Evolutionary conservation across 2,888 invertebrate genomes (phyloP), one percentile per base, ranked within the genome.

Genomic region (Xylota segnis): DNA sequence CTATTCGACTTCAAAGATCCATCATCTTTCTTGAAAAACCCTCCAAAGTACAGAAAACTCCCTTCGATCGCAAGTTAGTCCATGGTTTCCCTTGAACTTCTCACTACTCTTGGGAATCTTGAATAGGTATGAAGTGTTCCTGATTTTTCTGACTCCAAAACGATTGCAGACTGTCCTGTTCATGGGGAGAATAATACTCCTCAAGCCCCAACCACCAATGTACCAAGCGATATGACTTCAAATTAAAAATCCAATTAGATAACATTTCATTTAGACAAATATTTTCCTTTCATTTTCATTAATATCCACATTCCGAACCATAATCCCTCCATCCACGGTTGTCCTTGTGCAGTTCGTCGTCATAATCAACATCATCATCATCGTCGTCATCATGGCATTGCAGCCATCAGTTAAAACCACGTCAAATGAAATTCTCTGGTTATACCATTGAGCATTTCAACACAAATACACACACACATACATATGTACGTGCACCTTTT

Each of bases 281-380:
- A 79, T 79, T 65, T 79, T 72, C 72, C 58, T 72, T 79, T 72
- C 72, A 79, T 79, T 79, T 79, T 65, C 65, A 79, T 79, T 79
- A 66, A 34, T 37, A 54, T 59, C 40, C 47, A 47, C 54, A 77
- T 68, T 76, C 14, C 54, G 50, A 58, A 59, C 18, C 59, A 76
- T 68, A 50, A 58, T 52, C 18, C 68, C n/a, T n/a, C 7, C 18
- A 40, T 40, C 37, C 5, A 16, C 5, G 9, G 4, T 9, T 34
- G 29, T 56, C 27, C 47, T 47, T 27, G 29, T 50, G 61, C 72
- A 43, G 58, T 18, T 10, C 58, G 18, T 37, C 66, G 23, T 52
- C 61, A 56, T 34, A 34, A 29, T 32, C 47, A 40, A 58, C 56
- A 37, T 56, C 23, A 45, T 52, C 45, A 12, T 37, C 18, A 9